These are phyloP conservation scores for Alloplasta piceator DNA, from an alignment of 2,888 invertebrate genomes.

Conservation along the genomic window DNA sequence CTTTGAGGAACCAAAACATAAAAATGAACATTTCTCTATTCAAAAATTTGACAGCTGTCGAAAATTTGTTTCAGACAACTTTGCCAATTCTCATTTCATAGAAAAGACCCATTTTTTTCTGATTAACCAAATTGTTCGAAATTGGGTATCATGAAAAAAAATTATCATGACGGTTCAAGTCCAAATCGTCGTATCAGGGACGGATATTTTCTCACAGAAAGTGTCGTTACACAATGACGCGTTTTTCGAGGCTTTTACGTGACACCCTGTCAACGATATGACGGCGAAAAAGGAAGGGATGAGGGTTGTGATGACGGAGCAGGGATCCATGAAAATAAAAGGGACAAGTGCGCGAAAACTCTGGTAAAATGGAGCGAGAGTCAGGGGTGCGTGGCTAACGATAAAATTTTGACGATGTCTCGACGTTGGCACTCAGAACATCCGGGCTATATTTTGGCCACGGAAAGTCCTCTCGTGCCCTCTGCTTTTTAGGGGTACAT, in stretches of 20 bases:
- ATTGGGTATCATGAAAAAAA: too few relatives aligned
- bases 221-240: conserved; percentile 50
- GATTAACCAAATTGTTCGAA: too few relatives aligned
- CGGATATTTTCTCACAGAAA: conserved; percentile 59
- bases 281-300: conserved; percentile 20
- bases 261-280: conserved; percentile 20
- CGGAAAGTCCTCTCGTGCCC: conserved; percentile 42
- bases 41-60: too few relatives aligned
- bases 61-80: too few relatives aligned
- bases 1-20: too few relatives aligned
- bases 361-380: conserved; percentile 24
- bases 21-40: too few relatives aligned
- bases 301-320: neutral
- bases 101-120: too few relatives aligned
- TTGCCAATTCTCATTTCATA: too few relatives aligned
- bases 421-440: conserved; percentile 68
- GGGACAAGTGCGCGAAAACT: conserved; percentile 42
- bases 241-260: conserved; percentile 42
- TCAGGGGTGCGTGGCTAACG: conserved; percentile 71
- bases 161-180: neutral
- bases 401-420: conserved; percentile 73
- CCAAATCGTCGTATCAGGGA: conserved; percentile 24
- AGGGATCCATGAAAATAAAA: conserved; percentile 25
- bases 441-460: conserved; percentile 67
- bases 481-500: conserved; percentile 26